These are phyloP conservation scores for Mionectes olivaceus DNA, from an alignment of 2,797 vertebrate species.

Conservation along the genomic window DNA sequence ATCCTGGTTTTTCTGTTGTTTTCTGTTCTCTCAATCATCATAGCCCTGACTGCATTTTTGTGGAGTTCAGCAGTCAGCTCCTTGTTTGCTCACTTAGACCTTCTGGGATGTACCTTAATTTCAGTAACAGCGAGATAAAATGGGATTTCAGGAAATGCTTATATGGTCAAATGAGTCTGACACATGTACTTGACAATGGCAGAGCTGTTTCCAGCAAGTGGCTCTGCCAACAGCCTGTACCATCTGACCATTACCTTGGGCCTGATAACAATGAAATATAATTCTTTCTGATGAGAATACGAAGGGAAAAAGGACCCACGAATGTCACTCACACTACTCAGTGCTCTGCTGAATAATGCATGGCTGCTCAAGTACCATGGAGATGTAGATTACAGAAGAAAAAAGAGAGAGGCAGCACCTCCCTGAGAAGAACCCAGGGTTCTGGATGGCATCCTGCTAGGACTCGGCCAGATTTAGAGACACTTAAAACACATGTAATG, in stretches of 20 bases:
- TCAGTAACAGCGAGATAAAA: background rate
- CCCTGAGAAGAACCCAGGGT: background rate
- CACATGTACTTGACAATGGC: background rate
- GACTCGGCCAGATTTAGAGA: background rate
- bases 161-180: background rate
- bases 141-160: background rate
- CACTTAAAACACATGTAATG: background rate
- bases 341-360: constrained; percentile 25
- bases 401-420: background rate
- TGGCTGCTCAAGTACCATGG: background rate
- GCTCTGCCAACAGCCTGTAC: background rate
- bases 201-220: background rate
- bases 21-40: background rate
- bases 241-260: background rate
- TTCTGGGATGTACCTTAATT: background rate
- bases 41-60: background rate
- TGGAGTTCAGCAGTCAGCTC: background rate
- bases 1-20: background rate
- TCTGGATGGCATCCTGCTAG: constrained; percentile 34
- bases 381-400: constrained; percentile 15
- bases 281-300: constrained; percentile 9
- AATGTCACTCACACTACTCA: background rate
- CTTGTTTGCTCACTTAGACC: background rate
- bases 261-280: constrained; percentile 19
- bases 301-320: background rate